Conservation (phyloP, 1,140 invertebrate genomes). For the Papilio polytes region DNA sequence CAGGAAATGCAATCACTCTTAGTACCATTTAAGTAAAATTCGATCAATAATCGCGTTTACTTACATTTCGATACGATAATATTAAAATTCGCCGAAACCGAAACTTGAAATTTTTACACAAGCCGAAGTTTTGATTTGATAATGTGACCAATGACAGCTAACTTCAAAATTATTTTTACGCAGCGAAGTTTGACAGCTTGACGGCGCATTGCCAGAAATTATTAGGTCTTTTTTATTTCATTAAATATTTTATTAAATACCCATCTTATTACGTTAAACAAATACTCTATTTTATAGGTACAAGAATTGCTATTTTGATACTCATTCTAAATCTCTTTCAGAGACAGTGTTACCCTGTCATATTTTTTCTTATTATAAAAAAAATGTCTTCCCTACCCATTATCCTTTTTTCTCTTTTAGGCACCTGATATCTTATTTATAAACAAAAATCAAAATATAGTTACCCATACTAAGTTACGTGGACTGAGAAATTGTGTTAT, state of each 20-base stretch:
- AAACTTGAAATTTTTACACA: constrained; percentile 28
- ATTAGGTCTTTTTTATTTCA: background rate
- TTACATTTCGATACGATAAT: constrained; percentile 9
- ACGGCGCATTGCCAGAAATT: background rate
- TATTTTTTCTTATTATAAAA: no score
- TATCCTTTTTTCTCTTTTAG: no score
- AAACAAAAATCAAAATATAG: no score
- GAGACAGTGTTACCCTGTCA: background rate
- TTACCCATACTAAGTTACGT: no score
- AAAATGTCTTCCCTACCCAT: no score
- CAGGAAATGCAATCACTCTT: background rate
- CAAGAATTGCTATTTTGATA: background rate
- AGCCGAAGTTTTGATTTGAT: background rate
- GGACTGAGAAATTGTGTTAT: background rate
- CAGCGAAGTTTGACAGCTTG: constrained; percentile 7
- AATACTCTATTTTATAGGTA: background rate
- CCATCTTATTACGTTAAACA: background rate
- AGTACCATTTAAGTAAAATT: background rate
- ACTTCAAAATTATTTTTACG: constrained; percentile 5
- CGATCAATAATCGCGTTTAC: background rate
- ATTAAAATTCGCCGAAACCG: constrained; percentile 17
- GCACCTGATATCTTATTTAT: no score
- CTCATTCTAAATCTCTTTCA: background rate
- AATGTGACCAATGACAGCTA: constrained; percentile 20
- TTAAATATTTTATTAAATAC: no score